Evolutionary conservation across 2,888 invertebrate genomes (phyloP), one percentile per base, ranked within the genome.

Genomic region (Charanyca ferruginea): DNA sequence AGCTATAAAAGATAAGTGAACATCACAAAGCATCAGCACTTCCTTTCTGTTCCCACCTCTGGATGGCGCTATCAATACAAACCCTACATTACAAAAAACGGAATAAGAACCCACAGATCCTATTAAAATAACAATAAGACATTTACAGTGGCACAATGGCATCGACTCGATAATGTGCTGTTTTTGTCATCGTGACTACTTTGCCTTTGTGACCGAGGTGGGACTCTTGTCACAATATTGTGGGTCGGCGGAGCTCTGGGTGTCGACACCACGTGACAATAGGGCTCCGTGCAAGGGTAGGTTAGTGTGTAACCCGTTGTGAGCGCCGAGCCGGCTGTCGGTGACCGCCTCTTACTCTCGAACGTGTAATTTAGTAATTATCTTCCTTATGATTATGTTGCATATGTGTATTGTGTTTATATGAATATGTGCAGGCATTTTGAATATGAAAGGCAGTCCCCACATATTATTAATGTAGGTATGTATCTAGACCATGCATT

Each of bases 221-320:
- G 80, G 76, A 76, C 66, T 38, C 2, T 63, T 89, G 90, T 90
- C 90, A 90, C 88, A 90, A 90, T 88, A 90, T 90, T 90, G 77
- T 86, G 85, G 80, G 80, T 80, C 76, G 79, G 13, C 69, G 28
- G 16, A 72, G 73, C 55, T 54, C 76, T 67, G 73, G 73, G 66
- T 73, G 78, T 66, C 61, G 69, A 71, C 77, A 68, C 53, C 47
- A 28, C 8, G 44, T 16, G n/a, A 73, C 82, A 72, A 74, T 77
- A 58, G 70, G 62, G 49, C 53, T 35, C 7, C 28, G 58, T 9
- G 73, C 23, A 44, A 74, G 75, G 68, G n/a, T n/a, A n/a, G n/a
- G 79, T 74, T 73, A 70, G 55, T 48, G 47, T 45, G 44, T n/a
- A n/a, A 55, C 57, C 53, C 69, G 55, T 28, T 42, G 62, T 45